Evolutionary conservation across 2,797 vertebrate genomes (phyloP), one percentile per base, ranked within the genome.

Genomic region (Coluber constrictor): DNA sequence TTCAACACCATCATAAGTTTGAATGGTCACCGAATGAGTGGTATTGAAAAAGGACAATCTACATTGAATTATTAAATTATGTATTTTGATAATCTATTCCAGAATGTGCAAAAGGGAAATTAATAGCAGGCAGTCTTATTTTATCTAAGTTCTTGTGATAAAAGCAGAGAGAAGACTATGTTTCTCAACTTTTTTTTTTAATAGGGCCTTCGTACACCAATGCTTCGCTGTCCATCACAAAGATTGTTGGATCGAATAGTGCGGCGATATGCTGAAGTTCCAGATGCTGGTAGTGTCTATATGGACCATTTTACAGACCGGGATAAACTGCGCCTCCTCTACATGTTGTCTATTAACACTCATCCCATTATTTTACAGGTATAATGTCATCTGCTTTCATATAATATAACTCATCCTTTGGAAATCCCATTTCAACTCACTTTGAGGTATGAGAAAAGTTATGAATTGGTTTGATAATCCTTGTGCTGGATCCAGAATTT

Each of bases 281-380:
- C 97, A 0, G 98, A 98, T 0, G 98, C 98, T 0, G 98, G 98
- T 56, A 98, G 98, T 94, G 95, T 98, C 94, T 98, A 98, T 94
- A 98, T 98, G 98, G 98, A 98, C 93, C 98, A 98, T 94, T 98
- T 98, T 86, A 97, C 97, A 0, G 98, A 98, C 47, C 94, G 96
- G 4, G 98, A 98, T 96, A 98, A 98, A 93, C 94, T 98, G 86
- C 97, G 98, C n/a, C 98, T 98, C 43, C 97, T 98, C 15, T 98
- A 98, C 95, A 98, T 98, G 0, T 96, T 98, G 51, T 96, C 98
- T 70, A 97, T 98, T 95, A 98, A 98, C 88, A 93, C 98, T 0
- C 98, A 98, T 59, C 98, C 98, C 94, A 98, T 98, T 93, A 93
- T 98, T 60, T 92, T 98, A 47, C 98, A 98, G 98, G 98, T 98